A percentile compares a stretch with the other conserved stretches of the same genome.
phyloP scores from a whole-genome alignment of 2,113 vertebrate species.

The Dendrocopos noguchii region DNA sequence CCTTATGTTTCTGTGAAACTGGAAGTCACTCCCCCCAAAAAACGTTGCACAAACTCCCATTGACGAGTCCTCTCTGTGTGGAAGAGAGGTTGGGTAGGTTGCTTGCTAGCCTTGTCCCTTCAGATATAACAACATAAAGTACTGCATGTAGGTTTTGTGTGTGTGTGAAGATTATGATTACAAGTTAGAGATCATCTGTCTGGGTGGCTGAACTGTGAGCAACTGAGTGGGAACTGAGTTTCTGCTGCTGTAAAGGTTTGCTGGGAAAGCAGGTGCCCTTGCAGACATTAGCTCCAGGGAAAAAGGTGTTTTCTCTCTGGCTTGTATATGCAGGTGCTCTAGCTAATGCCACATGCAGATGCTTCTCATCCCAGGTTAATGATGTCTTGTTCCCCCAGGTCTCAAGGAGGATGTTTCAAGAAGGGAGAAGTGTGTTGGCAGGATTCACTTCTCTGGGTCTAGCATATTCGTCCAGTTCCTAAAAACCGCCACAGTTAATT shows the following conservation, averaged over 20 bases:
- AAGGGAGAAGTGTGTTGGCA: neutral
- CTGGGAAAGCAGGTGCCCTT: constrained; percentile 4
- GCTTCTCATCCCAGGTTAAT: neutral
- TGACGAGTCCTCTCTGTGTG: neutral
- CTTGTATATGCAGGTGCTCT: neutral
- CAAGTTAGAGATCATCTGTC: neutral
- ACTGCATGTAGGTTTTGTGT: neutral
- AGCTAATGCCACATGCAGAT: neutral
- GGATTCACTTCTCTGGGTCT: neutral
- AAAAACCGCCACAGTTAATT: neutral
- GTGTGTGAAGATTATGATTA: neutral
- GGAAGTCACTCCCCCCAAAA: neutral
- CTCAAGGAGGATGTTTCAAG: neutral
- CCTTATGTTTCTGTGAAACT: neutral
- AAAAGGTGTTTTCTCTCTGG: constrained; percentile 9
- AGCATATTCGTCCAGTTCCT: neutral
- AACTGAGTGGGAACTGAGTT: neutral
- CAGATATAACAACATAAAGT: neutral
- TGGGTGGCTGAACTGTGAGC: neutral
- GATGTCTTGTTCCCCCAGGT: neutral
- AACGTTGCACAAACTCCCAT: neutral
- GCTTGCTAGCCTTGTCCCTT: neutral
- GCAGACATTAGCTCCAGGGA: neutral
- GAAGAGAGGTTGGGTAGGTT: neutral
- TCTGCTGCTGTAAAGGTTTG: neutral